Percentiles rank a stretch among this genome's conserved stretches.
These are phyloP conservation scores for Smittia aterrima DNA, from an alignment of 2,888 invertebrate species.

Conservation along the genomic window DNA sequence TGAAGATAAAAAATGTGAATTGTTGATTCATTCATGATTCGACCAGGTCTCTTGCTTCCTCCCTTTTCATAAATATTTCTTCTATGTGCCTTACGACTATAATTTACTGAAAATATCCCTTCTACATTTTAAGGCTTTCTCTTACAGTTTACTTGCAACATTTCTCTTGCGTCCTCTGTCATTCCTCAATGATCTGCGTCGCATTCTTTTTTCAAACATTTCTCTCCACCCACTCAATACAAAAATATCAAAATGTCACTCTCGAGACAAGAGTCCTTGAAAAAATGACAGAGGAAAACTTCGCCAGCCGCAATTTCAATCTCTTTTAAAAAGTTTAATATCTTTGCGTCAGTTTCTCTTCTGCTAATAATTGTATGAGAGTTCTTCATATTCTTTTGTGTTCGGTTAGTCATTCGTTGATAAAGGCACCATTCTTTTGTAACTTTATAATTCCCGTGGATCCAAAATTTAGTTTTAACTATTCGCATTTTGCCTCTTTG, in stretches of 20 bases:
- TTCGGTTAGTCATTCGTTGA: conserved; percentile 40
- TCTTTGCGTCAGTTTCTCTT: neutral
- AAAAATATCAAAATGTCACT: neutral
- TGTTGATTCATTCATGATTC: neutral
- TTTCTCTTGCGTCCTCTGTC: neutral
- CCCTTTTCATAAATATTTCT: neutral
- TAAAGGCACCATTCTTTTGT: conserved; percentile 42
- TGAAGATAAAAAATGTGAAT: neutral
- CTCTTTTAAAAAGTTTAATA: neutral
- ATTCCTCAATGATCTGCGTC: neutral
- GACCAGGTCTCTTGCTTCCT: conserved; percentile 1
- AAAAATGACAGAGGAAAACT: neutral
- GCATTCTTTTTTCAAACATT: neutral
- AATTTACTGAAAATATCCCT: conserved; percentile 31
- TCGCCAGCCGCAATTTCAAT: neutral
- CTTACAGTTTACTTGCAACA: conserved; percentile 3
- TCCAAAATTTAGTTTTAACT: neutral
- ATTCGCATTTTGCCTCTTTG: neutral
- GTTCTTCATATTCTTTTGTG: conserved; percentile 25
- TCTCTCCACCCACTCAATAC: neutral
- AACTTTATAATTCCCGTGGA: conserved; percentile 33
- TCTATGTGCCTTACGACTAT: conserved; percentile 21
- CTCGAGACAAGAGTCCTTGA: neutral
- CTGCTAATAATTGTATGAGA: conserved; percentile 38
- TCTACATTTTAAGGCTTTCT: conserved; percentile 32